A percentile compares a stretch with the other conserved stretches of the same genome.
phyloP scores from a whole-genome alignment of 2,113 vertebrate genomes.

The Gymnogyps californianus region DNA sequence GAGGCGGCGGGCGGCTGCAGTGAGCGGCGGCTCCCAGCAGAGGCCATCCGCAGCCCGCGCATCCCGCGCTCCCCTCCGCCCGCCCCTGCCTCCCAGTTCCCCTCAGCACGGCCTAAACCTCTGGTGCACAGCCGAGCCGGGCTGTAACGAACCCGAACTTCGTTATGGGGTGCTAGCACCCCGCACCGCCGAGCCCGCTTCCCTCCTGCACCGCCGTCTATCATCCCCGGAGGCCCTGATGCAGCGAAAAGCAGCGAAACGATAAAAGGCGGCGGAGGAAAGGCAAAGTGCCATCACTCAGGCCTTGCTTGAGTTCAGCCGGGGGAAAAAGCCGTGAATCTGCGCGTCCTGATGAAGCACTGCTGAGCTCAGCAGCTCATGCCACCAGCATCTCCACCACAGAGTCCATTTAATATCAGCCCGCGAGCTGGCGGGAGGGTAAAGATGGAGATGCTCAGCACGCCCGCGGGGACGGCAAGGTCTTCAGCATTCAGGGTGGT shows the following conservation, averaged over 20 bases:
- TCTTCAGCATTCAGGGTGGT: slow-evolving; percentile 54
- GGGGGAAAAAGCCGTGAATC: slow-evolving; percentile 62
- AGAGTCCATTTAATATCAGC: slow-evolving; percentile 50
- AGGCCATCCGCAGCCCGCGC: slow-evolving; percentile 67
- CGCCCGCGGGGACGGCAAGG: slow-evolving; percentile 42
- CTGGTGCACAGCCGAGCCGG: neutral
- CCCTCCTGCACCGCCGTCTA: neutral
- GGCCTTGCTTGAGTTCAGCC: slow-evolving; percentile 61
- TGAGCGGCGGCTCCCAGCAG: slow-evolving; percentile 69
- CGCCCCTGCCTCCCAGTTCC: neutral
- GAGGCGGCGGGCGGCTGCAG: slow-evolving; percentile 54
- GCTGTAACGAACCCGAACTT: neutral
- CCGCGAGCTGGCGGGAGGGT: slow-evolving; percentile 39
- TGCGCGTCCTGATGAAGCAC: slow-evolving; percentile 20
- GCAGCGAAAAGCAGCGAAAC: neutral
- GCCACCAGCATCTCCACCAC: slow-evolving; percentile 21
- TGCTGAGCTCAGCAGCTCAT: slow-evolving; percentile 25
- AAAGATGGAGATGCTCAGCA: slow-evolving; percentile 54
- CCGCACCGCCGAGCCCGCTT: neutral
- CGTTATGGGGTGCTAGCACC: neutral
- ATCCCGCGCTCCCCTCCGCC: neutral
- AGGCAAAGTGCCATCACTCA: neutral
- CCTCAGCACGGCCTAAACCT: neutral
- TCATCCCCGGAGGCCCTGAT: neutral
- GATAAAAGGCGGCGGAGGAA: neutral